These are phyloP conservation scores for Exocentrus adspersus DNA, from an alignment of 2,888 invertebrate species.

Conservation along the genomic window DNA sequence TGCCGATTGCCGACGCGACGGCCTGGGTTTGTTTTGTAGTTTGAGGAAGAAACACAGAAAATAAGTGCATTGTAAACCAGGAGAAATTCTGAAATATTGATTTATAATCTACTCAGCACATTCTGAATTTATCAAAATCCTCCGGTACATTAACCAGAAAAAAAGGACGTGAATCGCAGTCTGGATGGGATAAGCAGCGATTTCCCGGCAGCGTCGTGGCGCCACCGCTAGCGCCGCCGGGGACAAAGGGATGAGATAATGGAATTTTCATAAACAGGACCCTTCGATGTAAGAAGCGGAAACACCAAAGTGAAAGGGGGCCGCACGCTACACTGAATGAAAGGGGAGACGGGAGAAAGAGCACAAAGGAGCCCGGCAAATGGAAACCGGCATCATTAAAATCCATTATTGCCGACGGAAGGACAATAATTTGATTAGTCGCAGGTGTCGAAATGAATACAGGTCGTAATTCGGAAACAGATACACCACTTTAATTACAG, in stretches of 20 bases:
- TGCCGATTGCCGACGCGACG: not conserved
- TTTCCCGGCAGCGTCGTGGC: no score
- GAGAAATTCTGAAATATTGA: not conserved
- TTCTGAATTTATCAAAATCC: no score
- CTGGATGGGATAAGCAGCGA: not conserved
- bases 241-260: not conserved
- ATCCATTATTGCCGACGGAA: not conserved
- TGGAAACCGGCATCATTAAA: not conserved
- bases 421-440: not conserved
- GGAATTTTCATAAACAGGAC: slow-evolving; percentile 1
- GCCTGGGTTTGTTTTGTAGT: not conserved
- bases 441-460: not conserved
- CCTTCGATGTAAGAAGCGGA: not conserved
- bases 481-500: no score
- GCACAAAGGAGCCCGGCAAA: not conserved
- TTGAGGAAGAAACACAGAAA: not conserved
- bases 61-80: no score
- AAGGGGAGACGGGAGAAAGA: not conserved
- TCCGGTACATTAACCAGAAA: no score
- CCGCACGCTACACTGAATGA: not conserved
- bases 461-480: no score
- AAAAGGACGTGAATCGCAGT: no score
- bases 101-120: no score
- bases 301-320: not conserved
- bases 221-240: not conserved